A percentile compares a stretch with the other conserved stretches of the same genome.
These are phyloP conservation scores for Chironex yamaguchii DNA, from an alignment of 30 jellyfish, hydroid and myxozoan species.

Conservation along the genomic window DNA sequence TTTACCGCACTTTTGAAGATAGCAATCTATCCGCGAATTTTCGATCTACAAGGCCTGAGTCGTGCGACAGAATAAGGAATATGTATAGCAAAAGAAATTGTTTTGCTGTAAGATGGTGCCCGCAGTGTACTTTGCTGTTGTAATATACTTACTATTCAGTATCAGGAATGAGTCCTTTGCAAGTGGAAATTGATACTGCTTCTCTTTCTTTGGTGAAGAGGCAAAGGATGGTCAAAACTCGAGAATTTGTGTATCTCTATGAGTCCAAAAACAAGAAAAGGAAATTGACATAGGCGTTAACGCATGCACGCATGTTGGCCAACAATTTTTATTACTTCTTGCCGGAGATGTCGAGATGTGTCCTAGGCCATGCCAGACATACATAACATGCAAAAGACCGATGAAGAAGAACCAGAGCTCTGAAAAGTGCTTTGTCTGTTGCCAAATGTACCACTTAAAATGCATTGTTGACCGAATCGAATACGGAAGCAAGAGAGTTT, in stretches of 20 bases:
- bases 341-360: constrained; percentile 44
- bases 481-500: constrained; percentile 53
- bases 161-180: constrained; percentile 39
- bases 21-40: too few relatives aligned
- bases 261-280: constrained; percentile 31
- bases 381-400: constrained; percentile 41
- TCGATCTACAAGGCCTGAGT: too few relatives aligned
- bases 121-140: constrained; percentile 60
- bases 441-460: constrained; percentile 33
- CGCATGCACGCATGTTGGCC: constrained; percentile 45
- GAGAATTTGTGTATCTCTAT: constrained; percentile 34
- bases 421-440: constrained; percentile 28
- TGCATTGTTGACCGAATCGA: constrained; percentile 43
- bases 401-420: constrained; percentile 40
- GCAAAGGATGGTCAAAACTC: constrained; percentile 17
- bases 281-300: constrained; percentile 29
- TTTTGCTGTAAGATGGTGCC: constrained; percentile 52
- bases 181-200: constrained; percentile 25
- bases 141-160: constrained; percentile 30
- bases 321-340: constrained; percentile 43
- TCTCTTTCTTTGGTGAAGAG: constrained; percentile 44
- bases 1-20: too few relatives aligned
- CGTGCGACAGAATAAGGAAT: too few relatives aligned
- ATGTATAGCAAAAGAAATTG: too few relatives aligned
- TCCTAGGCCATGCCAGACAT: constrained; percentile 48